Evolutionary conservation across 2,888 invertebrate genomes (phyloP), one percentile per base, ranked within the genome.

Genomic region (Orthonychiurus folsomi): DNA sequence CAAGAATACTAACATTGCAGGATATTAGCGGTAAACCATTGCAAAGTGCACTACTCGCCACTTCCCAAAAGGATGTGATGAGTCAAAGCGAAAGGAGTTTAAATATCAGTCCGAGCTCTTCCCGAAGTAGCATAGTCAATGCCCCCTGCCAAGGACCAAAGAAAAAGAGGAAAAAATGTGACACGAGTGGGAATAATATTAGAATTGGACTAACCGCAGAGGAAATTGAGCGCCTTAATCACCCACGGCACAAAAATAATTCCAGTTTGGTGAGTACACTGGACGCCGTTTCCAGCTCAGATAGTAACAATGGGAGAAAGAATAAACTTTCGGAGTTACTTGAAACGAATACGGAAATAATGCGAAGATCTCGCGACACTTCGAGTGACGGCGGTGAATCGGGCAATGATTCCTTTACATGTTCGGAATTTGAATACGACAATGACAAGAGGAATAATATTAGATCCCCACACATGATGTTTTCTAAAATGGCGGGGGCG

Each of bases 371-470:
- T n/a, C 21, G 23, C 26, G 69, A 72, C 50, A 76, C 66, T 75
- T 69, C 73, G 1, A 73, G 71, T 61, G 71, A 72, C 54, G 69
- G 93, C 73, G 94, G 94, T 76, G 94, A 94, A 78, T 87, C 87
- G 69, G 88, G 88, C 3, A 93, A 95, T 78, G 95, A 96, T 76
- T 94, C 94, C 73, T 96, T 96, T 80, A 96, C 95, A 15, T 96
- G 95, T 79, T 95, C 95, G 0, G 95, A 95, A 80, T 94, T 94
- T 76, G 96, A 96, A 78, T 94, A 93, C 76, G 94, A 94, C 75
- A 92, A 93, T 63, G 76, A 77, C 60, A 76, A 75, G 69, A 66
- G n/a, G n/a, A n/a, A n/a, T n/a, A n/a, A n/a, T n/a, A n/a, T n/a
- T n/a, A 76, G 74, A 12, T 75, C 76, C 65, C 82, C 81, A 55